Base-by-base conservation (phyloP, 2,888 invertebrate species). In the Drosophila sordidula region DNA sequence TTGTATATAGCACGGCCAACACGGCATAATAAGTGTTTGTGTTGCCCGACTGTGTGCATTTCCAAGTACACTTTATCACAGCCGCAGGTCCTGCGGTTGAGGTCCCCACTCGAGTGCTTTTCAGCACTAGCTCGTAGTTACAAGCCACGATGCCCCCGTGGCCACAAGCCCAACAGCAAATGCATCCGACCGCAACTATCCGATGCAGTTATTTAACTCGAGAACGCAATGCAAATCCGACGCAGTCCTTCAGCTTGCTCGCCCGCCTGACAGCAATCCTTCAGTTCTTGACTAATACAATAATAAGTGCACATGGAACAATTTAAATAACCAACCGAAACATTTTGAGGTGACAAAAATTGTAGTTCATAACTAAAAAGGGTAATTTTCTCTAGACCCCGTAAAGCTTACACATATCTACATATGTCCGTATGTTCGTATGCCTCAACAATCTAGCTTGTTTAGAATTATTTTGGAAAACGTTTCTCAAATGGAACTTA, bases 1-100 rank as follows among this genome's bases (percentile, higher is more conserved):
- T 11, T 25, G 11, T 29, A 25, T 11, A 1, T 6, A 46, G 4
- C 1, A 11, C 18, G 18, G 44, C 47, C 34, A 47, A 55, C 12
- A 49, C 29, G 52, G 18, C 54, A 41, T 46, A 34, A 36, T 14
- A 75, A 55, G 52, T 54, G 51, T 36, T 52, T 39, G 51, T 52
- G 42, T 46, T 51, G 22, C 39, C 49, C 26, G 55, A 25, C 56
- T 49, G 18, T 26, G 56, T 51, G 22, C 41, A 49, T 41, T 34
- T 56, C 58, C 22, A 16, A 49, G 6, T 39, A 41, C 50, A 65
- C 51, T 57, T 77, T 56, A 63, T 56, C 62, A 45, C 9, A 55
- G 22, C 56, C 55, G 26, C 51, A 76, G 34, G 42, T 52, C 9
- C 11, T 64, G 50, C 18, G 42, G 39, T 22, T 29, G 2, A 12